Base-by-base conservation (phyloP, 2,797 vertebrate genomes). In the Miopithecus talapoin region DNA sequence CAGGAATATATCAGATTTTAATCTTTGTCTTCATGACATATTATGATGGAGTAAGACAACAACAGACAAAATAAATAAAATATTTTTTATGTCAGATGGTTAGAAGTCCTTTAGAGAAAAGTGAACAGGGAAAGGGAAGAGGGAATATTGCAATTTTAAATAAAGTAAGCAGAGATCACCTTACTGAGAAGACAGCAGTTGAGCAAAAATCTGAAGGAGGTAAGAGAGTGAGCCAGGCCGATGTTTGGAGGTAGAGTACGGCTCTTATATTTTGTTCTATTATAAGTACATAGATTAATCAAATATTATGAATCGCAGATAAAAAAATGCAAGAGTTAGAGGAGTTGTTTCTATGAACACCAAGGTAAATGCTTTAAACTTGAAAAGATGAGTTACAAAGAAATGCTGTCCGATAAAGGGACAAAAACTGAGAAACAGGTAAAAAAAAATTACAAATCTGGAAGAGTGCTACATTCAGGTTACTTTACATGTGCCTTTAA, bases 361-460 rank as follows among this genome's bases (percentile, higher is more conserved):
- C 11, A 33, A 75, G 80, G 50, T 61, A 85, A 95, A 96, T n/a
- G 28, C 89, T 93, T 97, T 92, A 75, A 95, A 68, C 76, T 96
- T 84, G 74, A 88, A 90, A 93, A 81, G 46, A 92, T 46, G 83
- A 81, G 17, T 79, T 84, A 50, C n/a, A 85, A 97, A 80, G 91
- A 86, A 93, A 88, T 36, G 21, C 33, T 91, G 50, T 95, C 53
- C 92, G 90, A 61, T 90, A 33, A 59, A 36, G 70, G 75, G 30
- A 41, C 4, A 3, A 83, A 95, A 92, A 70, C 50, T 28, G 17
- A 97, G 48, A 83, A 64, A 81, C 3, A 33, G 86, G 53, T 41
- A 16, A 84, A 70, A 85, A 74, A 41, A 39, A 2, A n/a, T 50
- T 41, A 48, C 28, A 74, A 61, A 13, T 90, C 46, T 21, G n/a